Conservation (phyloP, 2,888 invertebrate genomes). For the Neuroscelio doddi region DNA sequence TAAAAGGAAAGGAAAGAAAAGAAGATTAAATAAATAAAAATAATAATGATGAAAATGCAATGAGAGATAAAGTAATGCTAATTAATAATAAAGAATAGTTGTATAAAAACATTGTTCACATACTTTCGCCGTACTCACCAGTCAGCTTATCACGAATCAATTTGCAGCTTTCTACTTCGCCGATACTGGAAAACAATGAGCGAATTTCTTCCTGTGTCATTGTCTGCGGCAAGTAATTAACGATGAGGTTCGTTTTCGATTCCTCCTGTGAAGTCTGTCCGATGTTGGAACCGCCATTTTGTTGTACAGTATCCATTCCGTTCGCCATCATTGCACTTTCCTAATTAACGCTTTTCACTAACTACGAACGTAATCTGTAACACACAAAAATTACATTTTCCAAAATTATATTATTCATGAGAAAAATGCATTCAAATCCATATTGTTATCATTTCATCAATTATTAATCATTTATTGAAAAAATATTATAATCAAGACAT, state of each 20-base stretch:
- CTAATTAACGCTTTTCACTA: conserved; percentile 59
- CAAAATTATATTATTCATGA: neutral
- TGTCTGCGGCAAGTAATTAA: conserved; percentile 99
- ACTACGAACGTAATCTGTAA: conserved; percentile 70
- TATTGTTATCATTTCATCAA: no score
- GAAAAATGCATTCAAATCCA: no score
- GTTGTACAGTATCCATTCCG: conserved; percentile 86
- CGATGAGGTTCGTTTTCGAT: conserved; percentile 98
- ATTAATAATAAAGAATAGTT: no score
- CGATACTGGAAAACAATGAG: conserved; percentile 97
- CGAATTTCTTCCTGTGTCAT: conserved; percentile 99
- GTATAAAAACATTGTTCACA: neutral
- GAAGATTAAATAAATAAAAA: no score
- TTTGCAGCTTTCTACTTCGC: conserved; percentile 99
- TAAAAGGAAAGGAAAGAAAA: no score
- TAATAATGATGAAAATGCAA: no score
- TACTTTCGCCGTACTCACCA: conserved; percentile 74
- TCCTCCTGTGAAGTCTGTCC: conserved; percentile 83
- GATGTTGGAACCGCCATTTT: conserved; percentile 82
- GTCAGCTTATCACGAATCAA: conserved; percentile 98
- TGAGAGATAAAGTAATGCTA: no score
- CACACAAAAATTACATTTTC: conserved; percentile 8
- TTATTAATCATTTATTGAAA: no score
- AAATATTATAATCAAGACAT: no score
- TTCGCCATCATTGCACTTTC: conserved; percentile 83